Base-by-base conservation (phyloP, 2,113 vertebrate species). In the Tachycineta bicolor region DNA sequence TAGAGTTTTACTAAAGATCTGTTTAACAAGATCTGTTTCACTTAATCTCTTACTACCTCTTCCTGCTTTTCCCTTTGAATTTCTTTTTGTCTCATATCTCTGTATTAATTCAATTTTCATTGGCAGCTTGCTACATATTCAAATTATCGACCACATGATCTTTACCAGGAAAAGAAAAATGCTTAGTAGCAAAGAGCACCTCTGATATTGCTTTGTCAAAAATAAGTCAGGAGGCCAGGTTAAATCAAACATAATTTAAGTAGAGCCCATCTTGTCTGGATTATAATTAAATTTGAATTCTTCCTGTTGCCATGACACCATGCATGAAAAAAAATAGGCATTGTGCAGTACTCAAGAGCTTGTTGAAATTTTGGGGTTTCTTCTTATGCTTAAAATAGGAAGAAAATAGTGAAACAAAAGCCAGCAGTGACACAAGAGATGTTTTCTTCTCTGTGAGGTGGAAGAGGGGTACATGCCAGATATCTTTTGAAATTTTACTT, bases 271-370 rank as follows among this genome's bases (percentile, higher is more conserved):
- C 89, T 87, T 89, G 74, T 37, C 77, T 76, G 37, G 49, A 89
- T 87, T 93, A 83, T 58, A 95, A 94, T 73, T 96, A 85, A 84
- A 93, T 89, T 93, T 85, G 31, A 91, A 83, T 96, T 94, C 74
- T 69, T 93, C 53, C 46, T 67, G 96, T 96, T 96, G 91, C 94
- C 78, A 96, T 96, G 95, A 89, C 81, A 95, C 87, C 74, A 83
- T 17, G 21, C 33, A 89, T 29, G 50, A 87, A 93, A 94, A 89
- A 63, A 76, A 94, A 82, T 87, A 87, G 18, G 33, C 81, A 91
- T 85, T 95, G 77, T 89, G 53, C 55, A 87, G 59, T 37, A 26
- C 46, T 91, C 74, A 64, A 65, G 62, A 85, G 81, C 83, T 76
- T 29, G 33, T 34, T 88, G 75, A 87, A 93, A 83, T 88, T 86